Evolutionary conservation across 2,888 invertebrate species (phyloP).

Genomic region (Mythimna albipuncta): DNA sequence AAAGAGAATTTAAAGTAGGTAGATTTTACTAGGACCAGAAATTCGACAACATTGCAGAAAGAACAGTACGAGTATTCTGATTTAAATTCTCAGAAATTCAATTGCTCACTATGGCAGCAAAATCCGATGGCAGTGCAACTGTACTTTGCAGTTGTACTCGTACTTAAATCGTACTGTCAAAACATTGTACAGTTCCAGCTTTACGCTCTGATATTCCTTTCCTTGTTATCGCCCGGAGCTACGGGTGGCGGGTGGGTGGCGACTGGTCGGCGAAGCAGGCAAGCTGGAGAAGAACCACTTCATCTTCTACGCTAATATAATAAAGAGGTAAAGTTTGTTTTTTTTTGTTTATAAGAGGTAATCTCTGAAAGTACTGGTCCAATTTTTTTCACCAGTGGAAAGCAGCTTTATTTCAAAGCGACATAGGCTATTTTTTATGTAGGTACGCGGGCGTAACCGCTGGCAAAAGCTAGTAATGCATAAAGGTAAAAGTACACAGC

Average conservation of each 20-base stretch:
- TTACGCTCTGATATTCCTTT: conserved; percentile 63
- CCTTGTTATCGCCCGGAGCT: conserved; percentile 70
- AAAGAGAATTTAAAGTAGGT: neutral
- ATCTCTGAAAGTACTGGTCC: too few species aligned
- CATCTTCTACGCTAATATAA: too few species aligned
- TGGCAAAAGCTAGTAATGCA: too few species aligned
- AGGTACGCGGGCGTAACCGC: too few species aligned
- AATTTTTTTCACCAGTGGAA: too few species aligned
- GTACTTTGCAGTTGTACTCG: conserved; percentile 32
- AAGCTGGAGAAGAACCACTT: conserved; percentile 25
- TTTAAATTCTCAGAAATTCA: conserved; percentile 24
- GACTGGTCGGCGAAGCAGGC: neutral
- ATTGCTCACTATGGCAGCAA: conserved; percentile 21
- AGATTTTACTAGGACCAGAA: neutral
- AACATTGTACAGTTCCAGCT: conserved; percentile 65
- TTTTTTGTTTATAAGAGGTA: too few species aligned
- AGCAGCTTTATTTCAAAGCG: too few species aligned
- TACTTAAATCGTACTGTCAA: conserved; percentile 53
- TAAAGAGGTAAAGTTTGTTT: too few species aligned
- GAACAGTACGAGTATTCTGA: conserved; percentile 31
- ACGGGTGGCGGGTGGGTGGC: conserved; percentile 47
- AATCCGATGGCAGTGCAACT: conserved; percentile 42
- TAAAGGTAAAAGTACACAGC: too few species aligned
- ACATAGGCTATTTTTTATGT: too few species aligned
- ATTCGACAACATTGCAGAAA: conserved; percentile 6